phyloP scores from a whole-genome alignment of 2,113 vertebrate genomes.

The Syngnathus typhle region DNA sequence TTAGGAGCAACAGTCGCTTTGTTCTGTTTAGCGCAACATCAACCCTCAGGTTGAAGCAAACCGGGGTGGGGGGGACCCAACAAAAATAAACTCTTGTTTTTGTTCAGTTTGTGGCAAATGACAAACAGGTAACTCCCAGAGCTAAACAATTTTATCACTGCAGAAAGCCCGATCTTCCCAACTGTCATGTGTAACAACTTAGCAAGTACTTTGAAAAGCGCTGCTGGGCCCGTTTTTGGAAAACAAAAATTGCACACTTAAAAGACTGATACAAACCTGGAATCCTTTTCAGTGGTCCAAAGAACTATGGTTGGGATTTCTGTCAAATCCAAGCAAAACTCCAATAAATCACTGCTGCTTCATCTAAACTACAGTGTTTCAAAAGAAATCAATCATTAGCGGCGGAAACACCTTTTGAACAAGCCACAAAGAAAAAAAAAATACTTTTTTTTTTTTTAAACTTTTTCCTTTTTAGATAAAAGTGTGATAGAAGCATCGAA shows the following conservation, averaged over 20 bases:
- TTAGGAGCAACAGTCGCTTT: neutral
- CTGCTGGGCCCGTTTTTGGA: constrained; percentile 3
- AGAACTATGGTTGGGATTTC: constrained; percentile 33
- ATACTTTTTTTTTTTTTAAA: constrained; percentile 58
- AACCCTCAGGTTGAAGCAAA: constrained; percentile 1
- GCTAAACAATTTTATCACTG: neutral
- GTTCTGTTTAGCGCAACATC: neutral
- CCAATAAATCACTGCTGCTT: constrained; percentile 42
- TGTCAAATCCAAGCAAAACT: constrained; percentile 29
- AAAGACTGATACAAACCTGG: constrained; percentile 26
- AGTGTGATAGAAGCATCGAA: constrained; percentile 71
- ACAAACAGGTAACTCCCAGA: neutral
- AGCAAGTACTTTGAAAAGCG: constrained; percentile 36
- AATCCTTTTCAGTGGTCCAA: constrained; percentile 21
- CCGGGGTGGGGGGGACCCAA: neutral
- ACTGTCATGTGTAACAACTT: constrained; percentile 18
- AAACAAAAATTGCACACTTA: constrained; percentile 10
- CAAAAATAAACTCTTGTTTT: neutral
- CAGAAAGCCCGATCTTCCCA: constrained; percentile 9
- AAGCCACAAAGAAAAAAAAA: constrained; percentile 63
- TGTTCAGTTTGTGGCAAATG: constrained; percentile 18
- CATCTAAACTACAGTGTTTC: constrained; percentile 54
- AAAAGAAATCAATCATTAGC: constrained; percentile 29
- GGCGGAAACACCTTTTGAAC: constrained; percentile 37
- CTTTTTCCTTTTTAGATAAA: constrained; percentile 55